Percentiles rank a stretch among this genome's conserved stretches.
Evolutionary conservation across 2,888 invertebrate species (phyloP).

Genomic region (Trachelus stipa): DNA sequence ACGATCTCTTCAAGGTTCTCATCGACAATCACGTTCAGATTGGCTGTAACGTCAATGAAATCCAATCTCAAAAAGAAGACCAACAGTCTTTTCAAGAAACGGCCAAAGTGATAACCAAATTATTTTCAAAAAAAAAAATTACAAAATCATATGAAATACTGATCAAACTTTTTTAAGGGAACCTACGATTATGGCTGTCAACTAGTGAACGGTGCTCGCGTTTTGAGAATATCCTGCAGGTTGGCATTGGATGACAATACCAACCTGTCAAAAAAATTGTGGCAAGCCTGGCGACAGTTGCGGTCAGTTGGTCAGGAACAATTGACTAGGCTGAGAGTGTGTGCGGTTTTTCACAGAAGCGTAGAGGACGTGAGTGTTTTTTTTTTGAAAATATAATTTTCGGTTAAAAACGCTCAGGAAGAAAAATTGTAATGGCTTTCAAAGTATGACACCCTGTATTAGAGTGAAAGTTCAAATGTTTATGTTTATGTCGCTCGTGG

Average conservation of each 20-base stretch:
- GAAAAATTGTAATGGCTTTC: background rate
- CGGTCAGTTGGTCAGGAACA: slow-evolving; percentile 80
- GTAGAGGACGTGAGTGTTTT: slow-evolving; percentile 54
- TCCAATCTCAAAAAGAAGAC: slow-evolving; percentile 80
- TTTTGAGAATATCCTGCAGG: slow-evolving; percentile 79
- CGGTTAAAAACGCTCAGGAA: background rate
- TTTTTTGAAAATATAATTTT: background rate
- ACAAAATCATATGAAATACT: background rate
- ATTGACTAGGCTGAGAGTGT: slow-evolving; percentile 79
- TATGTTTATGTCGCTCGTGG: background rate
- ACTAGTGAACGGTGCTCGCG: slow-evolving; percentile 79
- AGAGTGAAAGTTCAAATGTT: slow-evolving; percentile 2
- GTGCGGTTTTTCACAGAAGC: slow-evolving; percentile 81
- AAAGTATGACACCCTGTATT: background rate
- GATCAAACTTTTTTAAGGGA: slow-evolving; percentile 69
- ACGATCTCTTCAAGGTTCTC: slow-evolving; percentile 80
- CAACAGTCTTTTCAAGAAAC: slow-evolving; percentile 82
- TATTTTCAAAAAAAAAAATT: slow-evolving; percentile 2
- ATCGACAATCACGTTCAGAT: slow-evolving; percentile 77
- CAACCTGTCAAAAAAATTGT: slow-evolving; percentile 70
- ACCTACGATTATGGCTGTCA: slow-evolving; percentile 86
- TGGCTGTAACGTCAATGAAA: slow-evolving; percentile 79
- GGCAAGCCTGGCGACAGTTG: slow-evolving; percentile 77
- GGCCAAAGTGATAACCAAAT: slow-evolving; percentile 73
- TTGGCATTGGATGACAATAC: slow-evolving; percentile 72